Evolutionary conservation across 2,797 vertebrate species (phyloP), one percentile per base, ranked within the genome.

Genomic region (Buceros bicornis): DNA sequence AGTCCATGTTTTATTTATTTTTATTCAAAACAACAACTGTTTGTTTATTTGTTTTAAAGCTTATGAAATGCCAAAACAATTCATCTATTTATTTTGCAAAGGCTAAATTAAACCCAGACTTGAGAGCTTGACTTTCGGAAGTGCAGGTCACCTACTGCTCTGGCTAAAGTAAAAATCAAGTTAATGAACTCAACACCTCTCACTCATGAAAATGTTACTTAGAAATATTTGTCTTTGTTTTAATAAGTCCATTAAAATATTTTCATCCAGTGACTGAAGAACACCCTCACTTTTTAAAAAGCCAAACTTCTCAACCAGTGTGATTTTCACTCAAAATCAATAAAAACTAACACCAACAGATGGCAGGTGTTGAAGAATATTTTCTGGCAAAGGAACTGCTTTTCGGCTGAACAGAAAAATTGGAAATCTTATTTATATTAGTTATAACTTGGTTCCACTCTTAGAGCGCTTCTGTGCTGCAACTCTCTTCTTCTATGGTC

Each of bases 11-110:
- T 94, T 93, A 77, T 92, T 94, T 95, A 81, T 64, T 91, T 91
- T 79, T 61, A 82, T 84, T 95, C 74, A 92, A 93, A 97, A 87
- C 74, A 92, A 84, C 87, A 91, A 91, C 91, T 92, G 91, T 70
- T 93, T 96, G 84, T 96, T 96, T 96, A 61, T 82, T 96, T 97
- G 69, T 74, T 85, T 89, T 79, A 93, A 50, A 66, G 66, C 26
- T 72, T 61, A 62, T 45, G 40, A 94, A 87, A 48, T 92, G 93
- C 71, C 79, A 95, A 95, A 93, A 91, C 45, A 95, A 91, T 87
- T 87, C 11, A 48, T 73, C 64, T 73, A 70, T 79, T 82, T 92
- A 82, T 77, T 95, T 95, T 89, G 1, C 31, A 85, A 87, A 77
- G 16, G 31, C 26, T 42, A 64, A 94, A 82, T 82, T 66, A 80